These are phyloP conservation scores for Vulpes ferrilata DNA, from an alignment of 2,113 vertebrate species.

Conservation along the genomic window DNA sequence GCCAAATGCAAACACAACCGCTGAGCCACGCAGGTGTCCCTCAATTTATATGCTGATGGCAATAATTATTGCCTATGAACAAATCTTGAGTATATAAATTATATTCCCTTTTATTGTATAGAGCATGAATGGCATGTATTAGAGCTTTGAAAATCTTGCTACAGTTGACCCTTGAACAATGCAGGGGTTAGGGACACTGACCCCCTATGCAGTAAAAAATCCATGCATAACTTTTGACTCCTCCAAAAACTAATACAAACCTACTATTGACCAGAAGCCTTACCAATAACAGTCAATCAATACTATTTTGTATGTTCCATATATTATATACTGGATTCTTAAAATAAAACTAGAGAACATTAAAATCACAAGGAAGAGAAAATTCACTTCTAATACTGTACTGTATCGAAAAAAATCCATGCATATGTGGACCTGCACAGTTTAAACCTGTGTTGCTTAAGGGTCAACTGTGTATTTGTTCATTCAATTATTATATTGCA, in stretches of 20 bases:
- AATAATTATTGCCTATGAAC: not conserved
- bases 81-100: not conserved
- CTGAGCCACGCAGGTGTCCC: too few species aligned
- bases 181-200: not conserved
- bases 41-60: not conserved
- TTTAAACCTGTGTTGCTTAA: not conserved
- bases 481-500: not conserved
- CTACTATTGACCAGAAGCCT: not conserved
- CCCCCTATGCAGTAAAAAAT: not conserved
- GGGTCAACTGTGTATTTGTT: not conserved
- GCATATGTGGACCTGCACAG: not conserved
- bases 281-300: not conserved
- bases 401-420: not conserved
- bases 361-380: not conserved
- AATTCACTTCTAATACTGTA: not conserved
- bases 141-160: not conserved
- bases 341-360: not conserved
- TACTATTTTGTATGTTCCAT: not conserved
- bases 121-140: not conserved
- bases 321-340: not conserved
- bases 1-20: too few species aligned
- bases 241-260: not conserved
- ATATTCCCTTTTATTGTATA: not conserved
- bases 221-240: not conserved
- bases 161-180: not conserved